Evolutionary conservation across 2,797 vertebrate species (phyloP).

Genomic region (Galaxias olidus): DNA sequence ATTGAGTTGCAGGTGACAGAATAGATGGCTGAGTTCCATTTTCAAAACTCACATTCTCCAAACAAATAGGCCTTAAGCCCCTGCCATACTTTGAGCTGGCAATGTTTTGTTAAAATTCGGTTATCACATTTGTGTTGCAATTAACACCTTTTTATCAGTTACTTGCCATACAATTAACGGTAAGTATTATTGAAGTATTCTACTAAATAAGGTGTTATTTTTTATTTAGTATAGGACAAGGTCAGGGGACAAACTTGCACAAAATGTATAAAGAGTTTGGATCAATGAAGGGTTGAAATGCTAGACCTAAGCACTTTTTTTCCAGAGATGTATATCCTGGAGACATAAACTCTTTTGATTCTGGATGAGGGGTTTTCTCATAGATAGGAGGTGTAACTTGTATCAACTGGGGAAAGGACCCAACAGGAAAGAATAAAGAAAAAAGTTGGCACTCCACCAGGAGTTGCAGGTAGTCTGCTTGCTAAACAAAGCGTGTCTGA

Average conservation of each 20-base stretch:
- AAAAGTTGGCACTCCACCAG: constrained; percentile 66
- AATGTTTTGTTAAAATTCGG: too few species aligned
- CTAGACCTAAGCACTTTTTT: constrained; percentile 59
- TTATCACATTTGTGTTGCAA: too few species aligned
- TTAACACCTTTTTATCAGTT: too few species aligned
- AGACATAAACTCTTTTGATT: constrained; percentile 52
- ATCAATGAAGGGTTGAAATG: constrained; percentile 46
- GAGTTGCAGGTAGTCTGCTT: constrained; percentile 65
- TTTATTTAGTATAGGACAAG: not conserved
- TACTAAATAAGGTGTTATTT: too few species aligned
- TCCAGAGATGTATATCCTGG: constrained; percentile 54
- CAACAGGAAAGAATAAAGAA: constrained; percentile 35
- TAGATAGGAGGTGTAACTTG: constrained; percentile 52
- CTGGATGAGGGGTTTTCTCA: constrained; percentile 46
- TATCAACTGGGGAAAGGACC: constrained; percentile 43
- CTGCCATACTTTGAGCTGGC: too few species aligned
- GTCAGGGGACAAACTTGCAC: constrained; percentile 3
- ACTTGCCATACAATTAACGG: too few species aligned
- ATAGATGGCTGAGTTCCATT: too few species aligned
- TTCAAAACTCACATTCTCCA: too few species aligned
- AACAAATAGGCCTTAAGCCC: too few species aligned
- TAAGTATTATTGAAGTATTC: too few species aligned
- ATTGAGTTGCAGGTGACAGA: too few species aligned
- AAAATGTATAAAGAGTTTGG: constrained; percentile 44
- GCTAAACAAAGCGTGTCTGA: constrained; percentile 56